Percentiles rank a stretch among this genome's conserved stretches.
Evolutionary conservation across 2,888 invertebrate genomes (phyloP).

Genomic region (Escarpia spicata): DNA sequence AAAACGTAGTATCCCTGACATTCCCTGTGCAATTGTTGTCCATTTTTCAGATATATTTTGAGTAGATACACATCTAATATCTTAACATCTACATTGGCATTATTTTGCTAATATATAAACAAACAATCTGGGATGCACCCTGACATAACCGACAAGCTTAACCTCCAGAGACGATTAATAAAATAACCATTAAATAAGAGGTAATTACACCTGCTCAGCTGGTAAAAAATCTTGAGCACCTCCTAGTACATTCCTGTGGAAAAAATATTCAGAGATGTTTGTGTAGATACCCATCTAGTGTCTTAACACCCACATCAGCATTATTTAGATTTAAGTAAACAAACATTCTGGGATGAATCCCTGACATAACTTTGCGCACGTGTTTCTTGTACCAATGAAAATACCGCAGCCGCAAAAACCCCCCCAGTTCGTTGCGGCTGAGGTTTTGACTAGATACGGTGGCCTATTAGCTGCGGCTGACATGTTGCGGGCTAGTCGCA

Average conservation of each 20-base stretch:
- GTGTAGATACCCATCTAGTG: too few species aligned
- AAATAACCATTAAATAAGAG: not conserved
- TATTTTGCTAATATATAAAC: not conserved
- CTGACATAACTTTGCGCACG: not conserved
- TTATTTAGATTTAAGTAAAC: too few species aligned
- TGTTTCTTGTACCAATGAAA: not conserved
- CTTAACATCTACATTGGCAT: not conserved
- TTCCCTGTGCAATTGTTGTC: not conserved
- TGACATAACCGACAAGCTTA: not conserved
- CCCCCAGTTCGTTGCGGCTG: not conserved
- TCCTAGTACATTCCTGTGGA: not conserved
- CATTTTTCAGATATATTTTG: not conserved
- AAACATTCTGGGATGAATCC: too few species aligned
- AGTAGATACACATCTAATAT: not conserved
- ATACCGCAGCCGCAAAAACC: not conserved
- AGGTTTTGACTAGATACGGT: not conserved
- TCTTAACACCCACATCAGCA: too few species aligned
- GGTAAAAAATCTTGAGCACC: not conserved
- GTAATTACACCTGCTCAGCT: not conserved
- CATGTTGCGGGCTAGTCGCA: not conserved
- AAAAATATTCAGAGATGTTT: too few species aligned
- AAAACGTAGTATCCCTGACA: not conserved
- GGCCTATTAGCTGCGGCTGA: conserved; percentile 10
- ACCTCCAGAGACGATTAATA: not conserved
- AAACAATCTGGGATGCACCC: not conserved